Percentiles rank a stretch among this genome's conserved stretches.
Conservation (phyloP, 2,113 vertebrate genomes). For the Pelvicachromis taeniatus region DNA sequence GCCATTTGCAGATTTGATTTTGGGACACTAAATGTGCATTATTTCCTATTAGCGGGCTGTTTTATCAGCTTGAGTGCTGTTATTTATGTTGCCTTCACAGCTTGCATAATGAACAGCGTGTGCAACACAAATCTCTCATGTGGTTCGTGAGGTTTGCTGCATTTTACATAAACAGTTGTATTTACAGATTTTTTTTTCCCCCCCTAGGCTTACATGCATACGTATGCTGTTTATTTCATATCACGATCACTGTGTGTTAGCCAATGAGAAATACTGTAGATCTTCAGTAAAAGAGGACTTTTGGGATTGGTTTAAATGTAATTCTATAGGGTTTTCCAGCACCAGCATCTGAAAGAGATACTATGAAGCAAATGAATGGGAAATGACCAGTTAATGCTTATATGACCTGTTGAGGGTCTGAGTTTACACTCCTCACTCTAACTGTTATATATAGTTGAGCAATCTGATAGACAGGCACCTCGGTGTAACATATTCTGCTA, state of each 20-base stretch:
- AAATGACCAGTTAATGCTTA: not conserved
- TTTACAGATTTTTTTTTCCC: not conserved
- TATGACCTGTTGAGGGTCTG: constrained; percentile 1
- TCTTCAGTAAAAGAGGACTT: not conserved
- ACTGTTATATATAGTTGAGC: not conserved
- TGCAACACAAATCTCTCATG: not conserved
- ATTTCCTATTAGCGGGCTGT: constrained; percentile 39
- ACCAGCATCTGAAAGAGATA: not conserved
- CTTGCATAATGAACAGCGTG: constrained; percentile 37
- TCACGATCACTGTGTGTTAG: not conserved
- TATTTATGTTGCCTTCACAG: constrained; percentile 34
- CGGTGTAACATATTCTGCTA: not conserved
- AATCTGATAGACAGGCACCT: not conserved
- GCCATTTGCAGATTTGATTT: constrained; percentile 36
- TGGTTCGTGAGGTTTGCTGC: not conserved
- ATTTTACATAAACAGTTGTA: constrained; percentile 10
- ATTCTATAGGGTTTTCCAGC: not conserved
- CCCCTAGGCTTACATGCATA: not conserved
- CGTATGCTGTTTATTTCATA: constrained; percentile 7
- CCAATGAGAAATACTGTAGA: not conserved
- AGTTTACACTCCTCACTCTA: not conserved
- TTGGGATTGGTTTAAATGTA: not conserved
- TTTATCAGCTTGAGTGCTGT: constrained; percentile 44
- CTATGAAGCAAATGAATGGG: not conserved
- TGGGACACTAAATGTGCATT: constrained; percentile 39